Percentiles rank a stretch among this genome's conserved stretches.
Conservation (phyloP, 2,888 invertebrate species). For the Stratiomys singularior region DNA sequence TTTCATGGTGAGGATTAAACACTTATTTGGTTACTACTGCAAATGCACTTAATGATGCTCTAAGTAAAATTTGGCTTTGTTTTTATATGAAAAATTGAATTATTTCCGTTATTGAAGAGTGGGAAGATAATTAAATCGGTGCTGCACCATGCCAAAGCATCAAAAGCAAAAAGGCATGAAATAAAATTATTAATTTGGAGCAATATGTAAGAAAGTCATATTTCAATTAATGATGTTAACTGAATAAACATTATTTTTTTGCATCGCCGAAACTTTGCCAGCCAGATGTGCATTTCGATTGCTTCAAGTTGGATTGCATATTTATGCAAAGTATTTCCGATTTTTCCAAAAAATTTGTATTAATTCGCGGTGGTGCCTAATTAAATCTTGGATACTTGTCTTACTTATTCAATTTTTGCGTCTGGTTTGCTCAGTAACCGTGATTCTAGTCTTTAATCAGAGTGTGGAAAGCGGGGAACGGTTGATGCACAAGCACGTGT, state of each 20-base stretch:
- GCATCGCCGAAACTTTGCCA: neutral
- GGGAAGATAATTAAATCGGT: neutral
- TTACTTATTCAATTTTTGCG: no score
- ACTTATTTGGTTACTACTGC: neutral
- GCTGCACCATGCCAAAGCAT: neutral
- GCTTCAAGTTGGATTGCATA: no score
- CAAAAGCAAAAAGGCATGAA: neutral
- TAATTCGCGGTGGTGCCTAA: neutral
- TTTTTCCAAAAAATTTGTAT: neutral
- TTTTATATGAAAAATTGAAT: conserved; percentile 5
- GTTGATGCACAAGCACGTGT: no score
- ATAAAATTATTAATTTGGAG: neutral
- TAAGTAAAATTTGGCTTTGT: neutral
- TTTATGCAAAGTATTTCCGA: neutral
- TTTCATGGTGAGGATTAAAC: conserved; percentile 20
- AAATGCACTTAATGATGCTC: neutral
- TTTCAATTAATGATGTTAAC: neutral
- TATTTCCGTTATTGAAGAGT: neutral
- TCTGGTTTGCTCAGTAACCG: no score
- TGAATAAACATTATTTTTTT: conserved; percentile 11
- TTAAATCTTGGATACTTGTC: no score
- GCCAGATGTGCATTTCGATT: neutral
- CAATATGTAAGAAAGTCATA: neutral
- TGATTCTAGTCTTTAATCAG: no score
- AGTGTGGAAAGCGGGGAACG: no score